phyloP scores from a whole-genome alignment of 1,140 invertebrate genomes.

The Drosophila nikananu region DNA sequence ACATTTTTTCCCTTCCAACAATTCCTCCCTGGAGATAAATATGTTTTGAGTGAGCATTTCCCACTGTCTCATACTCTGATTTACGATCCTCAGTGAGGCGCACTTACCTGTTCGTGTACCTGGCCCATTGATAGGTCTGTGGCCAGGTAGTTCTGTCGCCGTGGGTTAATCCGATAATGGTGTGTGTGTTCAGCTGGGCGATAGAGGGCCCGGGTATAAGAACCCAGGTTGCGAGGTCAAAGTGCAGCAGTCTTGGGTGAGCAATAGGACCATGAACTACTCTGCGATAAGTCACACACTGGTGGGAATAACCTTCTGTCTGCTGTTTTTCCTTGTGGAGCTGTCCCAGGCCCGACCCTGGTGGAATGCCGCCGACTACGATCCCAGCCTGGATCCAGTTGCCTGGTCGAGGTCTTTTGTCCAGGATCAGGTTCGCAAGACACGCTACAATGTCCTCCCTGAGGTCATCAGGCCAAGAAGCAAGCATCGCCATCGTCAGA shows the following conservation, averaged over 20 bases:
- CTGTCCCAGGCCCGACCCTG: slow-evolving; percentile 29
- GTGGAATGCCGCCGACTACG: slow-evolving; percentile 63
- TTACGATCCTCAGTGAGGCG: slow-evolving; percentile 26
- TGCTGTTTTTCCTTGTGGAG: slow-evolving; percentile 4
- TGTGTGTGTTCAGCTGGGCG: slow-evolving; percentile 25
- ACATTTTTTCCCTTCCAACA: background rate
- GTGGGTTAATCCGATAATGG: slow-evolving; percentile 42
- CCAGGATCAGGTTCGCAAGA: slow-evolving; percentile 54
- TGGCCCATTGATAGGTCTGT: slow-evolving; percentile 31
- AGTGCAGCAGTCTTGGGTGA: slow-evolving; percentile 30
- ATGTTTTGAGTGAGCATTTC: slow-evolving; percentile 23
- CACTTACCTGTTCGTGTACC: slow-evolving; percentile 27
- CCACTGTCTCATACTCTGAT: slow-evolving; percentile 13
- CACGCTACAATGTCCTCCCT: slow-evolving; percentile 33
- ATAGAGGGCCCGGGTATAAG: slow-evolving; percentile 23
- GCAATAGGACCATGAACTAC: slow-evolving; percentile 39
- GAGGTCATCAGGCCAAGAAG: background rate
- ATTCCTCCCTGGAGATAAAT: slow-evolving; percentile 10
- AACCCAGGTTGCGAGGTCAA: slow-evolving; percentile 17
- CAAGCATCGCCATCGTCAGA: slow-evolving; percentile 1
- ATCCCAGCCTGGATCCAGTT: slow-evolving; percentile 76
- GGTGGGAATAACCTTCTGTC: slow-evolving; percentile 8
- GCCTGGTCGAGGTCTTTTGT: slow-evolving; percentile 74
- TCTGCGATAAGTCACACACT: background rate
- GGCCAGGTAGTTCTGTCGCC: slow-evolving; percentile 24